Percentiles rank a stretch among this genome's conserved stretches.
Evolutionary conservation across 2,113 vertebrate species (phyloP).

Genomic region (Megaptera novaeangliae): DNA sequence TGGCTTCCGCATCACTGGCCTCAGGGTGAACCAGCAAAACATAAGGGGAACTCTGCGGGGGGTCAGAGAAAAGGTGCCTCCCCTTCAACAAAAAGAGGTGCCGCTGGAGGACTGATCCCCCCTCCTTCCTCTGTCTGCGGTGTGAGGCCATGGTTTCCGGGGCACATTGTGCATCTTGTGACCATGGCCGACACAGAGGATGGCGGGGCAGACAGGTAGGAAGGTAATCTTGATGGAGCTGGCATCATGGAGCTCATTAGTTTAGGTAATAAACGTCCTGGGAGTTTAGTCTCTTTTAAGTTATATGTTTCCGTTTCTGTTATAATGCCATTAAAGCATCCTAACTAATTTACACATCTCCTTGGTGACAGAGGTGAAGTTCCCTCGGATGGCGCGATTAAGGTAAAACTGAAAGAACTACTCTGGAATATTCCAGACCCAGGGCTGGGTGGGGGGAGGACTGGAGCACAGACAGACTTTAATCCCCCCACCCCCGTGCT

Average conservation of each 20-base stretch:
- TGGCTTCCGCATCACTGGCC: background rate
- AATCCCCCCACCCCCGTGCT: accelerated
- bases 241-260: accelerated
- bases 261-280: background rate
- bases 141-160: background rate
- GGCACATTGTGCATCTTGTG: background rate
- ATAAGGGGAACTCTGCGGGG: background rate
- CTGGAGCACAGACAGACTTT: background rate
- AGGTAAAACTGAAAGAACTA: background rate
- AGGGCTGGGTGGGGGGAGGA: no score
- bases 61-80: background rate
- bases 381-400: background rate
- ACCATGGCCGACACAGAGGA: background rate
- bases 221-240: background rate
- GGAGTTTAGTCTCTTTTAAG: background rate
- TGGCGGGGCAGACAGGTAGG: background rate
- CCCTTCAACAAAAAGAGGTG: background rate
- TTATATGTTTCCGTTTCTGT: background rate
- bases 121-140: background rate
- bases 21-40: no score
- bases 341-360: background rate
- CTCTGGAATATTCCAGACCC: background rate
- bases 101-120: accelerated
- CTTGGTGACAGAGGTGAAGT: background rate
- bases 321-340: background rate